These are phyloP conservation scores for Betta splendens DNA, from an alignment of 2,797 vertebrate species.

Conservation along the genomic window DNA sequence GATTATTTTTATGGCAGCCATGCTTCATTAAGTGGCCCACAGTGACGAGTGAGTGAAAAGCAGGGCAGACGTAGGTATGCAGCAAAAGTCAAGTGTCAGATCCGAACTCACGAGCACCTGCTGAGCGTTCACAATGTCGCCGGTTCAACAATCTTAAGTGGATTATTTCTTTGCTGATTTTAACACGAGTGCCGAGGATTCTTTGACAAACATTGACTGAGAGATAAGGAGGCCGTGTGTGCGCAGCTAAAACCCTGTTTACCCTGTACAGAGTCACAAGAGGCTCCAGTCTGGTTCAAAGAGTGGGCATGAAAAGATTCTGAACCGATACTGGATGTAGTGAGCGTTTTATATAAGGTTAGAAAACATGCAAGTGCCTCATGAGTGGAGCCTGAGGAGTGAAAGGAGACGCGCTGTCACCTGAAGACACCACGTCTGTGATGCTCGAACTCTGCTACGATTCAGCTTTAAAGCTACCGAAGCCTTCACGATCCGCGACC, in stretches of 20 bases:
- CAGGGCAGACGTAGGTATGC: constrained; percentile 25
- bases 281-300: constrained; percentile 18
- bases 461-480: constrained; percentile 38
- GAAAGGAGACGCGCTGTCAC: constrained; percentile 1
- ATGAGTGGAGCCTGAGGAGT: too few relatives aligned
- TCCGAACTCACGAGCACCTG: constrained; percentile 59
- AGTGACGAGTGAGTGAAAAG: constrained; percentile 35
- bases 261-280: constrained; percentile 18
- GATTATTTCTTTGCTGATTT: constrained; percentile 64
- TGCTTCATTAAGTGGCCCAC: constrained; percentile 51
- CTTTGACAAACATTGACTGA: constrained; percentile 62
- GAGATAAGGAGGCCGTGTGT: constrained; percentile 48
- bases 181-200: constrained; percentile 50
- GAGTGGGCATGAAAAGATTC: constrained; percentile 15
- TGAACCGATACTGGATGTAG: constrained; percentile 1
- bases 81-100: constrained; percentile 61
- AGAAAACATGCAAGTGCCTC: not conserved
- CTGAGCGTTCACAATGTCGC: constrained; percentile 51
- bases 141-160: constrained; percentile 63
- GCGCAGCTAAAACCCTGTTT: constrained; percentile 48
- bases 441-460: constrained; percentile 27
- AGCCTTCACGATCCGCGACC: constrained; percentile 48
- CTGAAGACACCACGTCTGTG: constrained; percentile 20
- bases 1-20: constrained; percentile 67
- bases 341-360: not conserved